Percentiles rank a stretch among this genome's conserved stretches.
Evolutionary conservation across 2,113 vertebrate genomes (phyloP).

Genomic region (Salvelinus alpinus): DNA sequence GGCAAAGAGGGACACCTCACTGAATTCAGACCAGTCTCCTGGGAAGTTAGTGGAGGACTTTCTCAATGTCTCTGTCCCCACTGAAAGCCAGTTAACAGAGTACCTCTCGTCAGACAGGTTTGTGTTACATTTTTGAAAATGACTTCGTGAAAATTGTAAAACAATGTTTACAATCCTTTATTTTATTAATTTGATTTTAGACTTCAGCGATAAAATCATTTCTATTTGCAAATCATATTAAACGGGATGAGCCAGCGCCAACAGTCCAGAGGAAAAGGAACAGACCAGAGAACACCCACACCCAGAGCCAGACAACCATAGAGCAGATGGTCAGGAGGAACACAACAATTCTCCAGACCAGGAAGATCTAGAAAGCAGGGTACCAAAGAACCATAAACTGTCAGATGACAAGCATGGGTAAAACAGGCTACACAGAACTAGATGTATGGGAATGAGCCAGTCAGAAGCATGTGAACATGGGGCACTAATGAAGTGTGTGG

Average conservation of each 20-base stretch:
- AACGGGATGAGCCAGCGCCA: constrained; percentile 48
- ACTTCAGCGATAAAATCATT: constrained; percentile 71
- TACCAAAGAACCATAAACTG: neutral
- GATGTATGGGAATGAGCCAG: constrained; percentile 7
- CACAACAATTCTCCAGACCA: constrained; percentile 3
- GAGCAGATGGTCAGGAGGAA: constrained; percentile 12
- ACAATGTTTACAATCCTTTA: neutral
- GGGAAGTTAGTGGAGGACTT: constrained; percentile 68
- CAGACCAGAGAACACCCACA: constrained; percentile 8
- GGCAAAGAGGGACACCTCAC: constrained; percentile 1
- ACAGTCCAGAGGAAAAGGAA: constrained; percentile 34
- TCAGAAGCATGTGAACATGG: constrained; percentile 18
- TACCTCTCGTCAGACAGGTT: constrained; percentile 68
- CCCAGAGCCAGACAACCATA: constrained; percentile 1
- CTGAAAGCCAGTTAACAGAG: constrained; percentile 58
- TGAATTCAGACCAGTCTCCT: constrained; percentile 21
- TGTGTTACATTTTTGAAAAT: constrained; percentile 14
- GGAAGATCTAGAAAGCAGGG: neutral
- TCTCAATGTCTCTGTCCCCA: constrained; percentile 63
- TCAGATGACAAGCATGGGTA: constrained; percentile 26
- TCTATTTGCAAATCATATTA: constrained; percentile 63
- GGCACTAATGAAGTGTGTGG: neutral
- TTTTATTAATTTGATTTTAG: constrained; percentile 45
- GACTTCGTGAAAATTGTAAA: neutral
- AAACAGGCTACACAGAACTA: constrained; percentile 21